Evolutionary conservation across 2,797 vertebrate genomes (phyloP).

Genomic region (Chelmon rostratus): DNA sequence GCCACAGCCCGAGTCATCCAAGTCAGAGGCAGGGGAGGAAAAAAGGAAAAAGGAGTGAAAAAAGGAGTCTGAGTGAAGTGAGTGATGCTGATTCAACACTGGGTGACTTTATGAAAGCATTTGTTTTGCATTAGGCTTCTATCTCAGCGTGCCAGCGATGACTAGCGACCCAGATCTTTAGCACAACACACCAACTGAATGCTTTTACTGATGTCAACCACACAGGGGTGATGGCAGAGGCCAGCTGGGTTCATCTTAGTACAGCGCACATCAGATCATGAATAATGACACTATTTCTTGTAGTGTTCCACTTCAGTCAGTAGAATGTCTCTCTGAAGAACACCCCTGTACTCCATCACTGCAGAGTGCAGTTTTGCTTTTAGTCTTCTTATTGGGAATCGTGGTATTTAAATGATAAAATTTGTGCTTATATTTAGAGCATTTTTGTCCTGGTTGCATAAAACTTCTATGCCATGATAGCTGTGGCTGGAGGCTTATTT

Average conservation of each 20-base stretch:
- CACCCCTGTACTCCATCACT: neutral
- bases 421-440: neutral
- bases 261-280: slow-evolving; percentile 23
- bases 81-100: slow-evolving; percentile 82
- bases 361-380: neutral
- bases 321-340: neutral
- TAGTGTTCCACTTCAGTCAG: neutral
- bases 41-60: slow-evolving; percentile 13
- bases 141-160: slow-evolving; percentile 55
- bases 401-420: neutral
- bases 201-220: slow-evolving; percentile 49
- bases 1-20: slow-evolving; percentile 60
- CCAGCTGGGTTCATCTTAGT: slow-evolving; percentile 44
- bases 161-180: slow-evolving; percentile 63
- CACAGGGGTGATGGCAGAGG: slow-evolving; percentile 25
- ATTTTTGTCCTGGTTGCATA: neutral
- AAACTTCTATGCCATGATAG: neutral
- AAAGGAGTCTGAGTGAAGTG: slow-evolving; percentile 61
- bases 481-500: too few species aligned
- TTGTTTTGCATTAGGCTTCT: slow-evolving; percentile 80
- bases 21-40: slow-evolving; percentile 17
- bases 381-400: slow-evolving; percentile 6
- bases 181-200: slow-evolving; percentile 53
- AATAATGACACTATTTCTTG: neutral
- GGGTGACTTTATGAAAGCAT: slow-evolving; percentile 79